Percentiles rank a stretch among this genome's conserved stretches.
These are phyloP conservation scores for Slavum lentiscoides DNA, from an alignment of 2,888 invertebrate species.

Conservation along the genomic window DNA sequence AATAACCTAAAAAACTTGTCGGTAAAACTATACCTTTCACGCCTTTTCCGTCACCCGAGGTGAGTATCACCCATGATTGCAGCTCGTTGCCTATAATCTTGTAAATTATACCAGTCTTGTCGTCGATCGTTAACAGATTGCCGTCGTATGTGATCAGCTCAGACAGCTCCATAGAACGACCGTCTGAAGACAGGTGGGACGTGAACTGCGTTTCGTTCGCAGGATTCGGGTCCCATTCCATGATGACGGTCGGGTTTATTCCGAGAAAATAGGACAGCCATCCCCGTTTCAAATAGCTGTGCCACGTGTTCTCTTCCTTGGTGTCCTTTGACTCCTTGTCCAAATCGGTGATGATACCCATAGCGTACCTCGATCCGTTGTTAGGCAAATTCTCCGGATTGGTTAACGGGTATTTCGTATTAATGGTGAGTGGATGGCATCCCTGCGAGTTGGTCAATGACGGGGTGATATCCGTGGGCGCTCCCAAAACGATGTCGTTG, in stretches of 20 bases:
- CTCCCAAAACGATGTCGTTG: neutral
- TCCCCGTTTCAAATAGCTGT: constrained; percentile 82
- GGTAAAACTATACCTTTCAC: too few relatives aligned
- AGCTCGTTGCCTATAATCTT: constrained; percentile 73
- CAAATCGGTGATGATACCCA: constrained; percentile 87
- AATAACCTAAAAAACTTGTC: too few relatives aligned
- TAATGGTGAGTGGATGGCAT: constrained; percentile 61
- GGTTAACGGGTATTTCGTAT: constrained; percentile 84
- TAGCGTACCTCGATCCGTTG: constrained; percentile 71
- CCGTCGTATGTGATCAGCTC: constrained; percentile 93
- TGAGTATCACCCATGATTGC: constrained; percentile 85
- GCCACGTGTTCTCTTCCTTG: constrained; percentile 72
- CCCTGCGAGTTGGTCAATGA: neutral
- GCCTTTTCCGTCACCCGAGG: constrained; percentile 81
- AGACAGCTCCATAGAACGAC: constrained; percentile 94
- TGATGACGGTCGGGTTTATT: constrained; percentile 64
- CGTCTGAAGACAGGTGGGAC: constrained; percentile 80
- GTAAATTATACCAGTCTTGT: constrained; percentile 90
- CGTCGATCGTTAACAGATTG: constrained; percentile 85
- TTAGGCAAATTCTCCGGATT: constrained; percentile 68
- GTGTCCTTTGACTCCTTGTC: constrained; percentile 82
- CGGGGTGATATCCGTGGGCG: neutral
- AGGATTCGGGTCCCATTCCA: constrained; percentile 72
- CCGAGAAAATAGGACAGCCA: constrained; percentile 70
- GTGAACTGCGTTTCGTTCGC: constrained; percentile 58